Evolutionary conservation across 1,140 invertebrate species (phyloP).

Genomic region (Megathymus violae): DNA sequence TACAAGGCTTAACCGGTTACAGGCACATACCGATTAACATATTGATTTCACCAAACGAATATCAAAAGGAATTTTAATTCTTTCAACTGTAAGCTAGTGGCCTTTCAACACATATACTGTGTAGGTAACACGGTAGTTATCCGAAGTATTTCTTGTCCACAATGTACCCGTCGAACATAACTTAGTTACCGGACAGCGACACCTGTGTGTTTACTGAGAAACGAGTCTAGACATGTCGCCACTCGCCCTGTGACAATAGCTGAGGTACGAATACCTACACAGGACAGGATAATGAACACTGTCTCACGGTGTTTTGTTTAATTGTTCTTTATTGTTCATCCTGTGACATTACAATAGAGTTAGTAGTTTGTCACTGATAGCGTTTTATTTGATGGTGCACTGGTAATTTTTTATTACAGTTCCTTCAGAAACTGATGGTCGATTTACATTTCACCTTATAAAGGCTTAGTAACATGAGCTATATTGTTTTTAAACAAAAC

Average conservation of each 20-base stretch:
- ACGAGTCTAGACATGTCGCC: not conserved
- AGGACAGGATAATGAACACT: not conserved
- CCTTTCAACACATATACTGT: not conserved
- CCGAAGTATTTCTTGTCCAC: not conserved
- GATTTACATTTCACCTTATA: no score
- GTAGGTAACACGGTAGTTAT: not conserved
- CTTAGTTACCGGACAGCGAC: not conserved
- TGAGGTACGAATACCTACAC: not conserved
- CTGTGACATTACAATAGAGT: not conserved
- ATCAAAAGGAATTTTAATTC: no score
- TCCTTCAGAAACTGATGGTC: no score
- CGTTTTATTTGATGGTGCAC: not conserved
- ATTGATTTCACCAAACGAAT: no score
- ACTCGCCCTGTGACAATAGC: not conserved
- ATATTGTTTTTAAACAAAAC: no score
- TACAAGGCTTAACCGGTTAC: no score
- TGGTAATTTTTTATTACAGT: not conserved
- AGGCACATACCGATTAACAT: no score
- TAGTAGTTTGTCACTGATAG: not conserved
- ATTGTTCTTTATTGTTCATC: not conserved
- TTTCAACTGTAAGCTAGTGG: not conserved
- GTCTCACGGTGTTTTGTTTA: not conserved
- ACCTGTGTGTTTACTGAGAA: not conserved
- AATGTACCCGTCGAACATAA: not conserved
- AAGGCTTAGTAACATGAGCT: no score